Percentiles rank a stretch among this genome's conserved stretches.
Conservation (phyloP, 2,888 invertebrate species). For the Machimus rusticus region DNA sequence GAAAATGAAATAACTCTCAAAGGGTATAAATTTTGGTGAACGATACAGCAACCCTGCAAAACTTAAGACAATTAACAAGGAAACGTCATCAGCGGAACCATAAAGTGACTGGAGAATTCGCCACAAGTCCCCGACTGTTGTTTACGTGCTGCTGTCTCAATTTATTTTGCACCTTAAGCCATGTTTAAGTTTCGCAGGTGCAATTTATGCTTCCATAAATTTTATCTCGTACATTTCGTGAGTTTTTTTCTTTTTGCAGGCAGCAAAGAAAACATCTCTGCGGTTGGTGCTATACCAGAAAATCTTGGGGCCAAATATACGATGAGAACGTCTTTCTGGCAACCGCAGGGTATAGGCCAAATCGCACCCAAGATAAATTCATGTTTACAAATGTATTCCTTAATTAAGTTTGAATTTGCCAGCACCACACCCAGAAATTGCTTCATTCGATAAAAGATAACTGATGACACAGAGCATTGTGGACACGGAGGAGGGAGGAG, state of each 20-base stretch:
- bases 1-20: constrained; percentile 17
- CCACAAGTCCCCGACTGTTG: constrained; percentile 7
- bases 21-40: constrained; percentile 29
- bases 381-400: neutral
- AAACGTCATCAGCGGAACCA: constrained; percentile 36
- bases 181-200: constrained; percentile 39
- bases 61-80: constrained; percentile 33
- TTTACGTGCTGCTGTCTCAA: constrained; percentile 32
- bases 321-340: neutral
- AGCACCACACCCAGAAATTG: neutral
- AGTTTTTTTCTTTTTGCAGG: neutral
- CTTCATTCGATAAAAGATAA: neutral
- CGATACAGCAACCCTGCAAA: neutral
- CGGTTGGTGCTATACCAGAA: neutral
- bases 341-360: neutral
- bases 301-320: neutral
- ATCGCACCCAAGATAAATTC: neutral
- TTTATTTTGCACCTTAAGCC: constrained; percentile 40
- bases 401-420: neutral
- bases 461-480: neutral
- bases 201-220: constrained; percentile 42
- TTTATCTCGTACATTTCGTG: constrained; percentile 14
- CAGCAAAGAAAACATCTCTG: neutral
- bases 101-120: constrained; percentile 35
- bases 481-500: neutral